Evolutionary conservation across 2,113 vertebrate genomes (phyloP).

Genomic region (Naja naja): DNA sequence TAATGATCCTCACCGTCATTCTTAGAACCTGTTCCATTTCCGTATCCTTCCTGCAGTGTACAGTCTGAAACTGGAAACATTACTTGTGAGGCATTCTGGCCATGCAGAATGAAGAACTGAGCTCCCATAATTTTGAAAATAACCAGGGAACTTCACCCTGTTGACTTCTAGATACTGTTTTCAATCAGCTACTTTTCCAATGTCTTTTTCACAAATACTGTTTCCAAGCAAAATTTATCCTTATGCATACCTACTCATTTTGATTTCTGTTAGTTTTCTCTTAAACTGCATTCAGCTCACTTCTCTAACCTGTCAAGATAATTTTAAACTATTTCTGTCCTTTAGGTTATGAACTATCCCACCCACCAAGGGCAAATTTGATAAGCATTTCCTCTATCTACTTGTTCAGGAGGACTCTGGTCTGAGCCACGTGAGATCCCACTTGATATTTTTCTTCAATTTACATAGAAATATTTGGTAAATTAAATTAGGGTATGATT

Average conservation of each 20-base stretch:
- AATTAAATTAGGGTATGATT: not conserved
- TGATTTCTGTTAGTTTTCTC: not conserved
- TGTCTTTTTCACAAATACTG: not conserved
- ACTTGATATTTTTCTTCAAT: not conserved
- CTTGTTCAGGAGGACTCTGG: not conserved
- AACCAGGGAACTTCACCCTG: not conserved
- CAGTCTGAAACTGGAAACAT: not conserved
- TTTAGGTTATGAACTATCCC: too few species aligned
- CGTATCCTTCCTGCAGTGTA: too few species aligned
- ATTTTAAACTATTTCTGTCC: not conserved
- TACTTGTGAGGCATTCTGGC: not conserved
- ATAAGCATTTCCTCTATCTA: not conserved
- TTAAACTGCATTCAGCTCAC: not conserved
- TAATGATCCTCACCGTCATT: too few species aligned
- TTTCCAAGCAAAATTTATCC: not conserved
- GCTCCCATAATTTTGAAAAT: not conserved
- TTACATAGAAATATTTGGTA: not conserved
- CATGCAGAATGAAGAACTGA: not conserved
- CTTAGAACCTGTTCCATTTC: too few species aligned
- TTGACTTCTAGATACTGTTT: not conserved
- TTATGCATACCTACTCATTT: not conserved
- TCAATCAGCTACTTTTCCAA: not conserved
- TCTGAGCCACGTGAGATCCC: not conserved
- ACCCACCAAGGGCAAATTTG: too few species aligned
- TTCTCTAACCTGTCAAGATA: not conserved